A percentile compares a stretch with the other conserved stretches of the same genome.
phyloP scores from a whole-genome alignment of 2,797 vertebrate species.

The Alauda arvensis region DNA sequence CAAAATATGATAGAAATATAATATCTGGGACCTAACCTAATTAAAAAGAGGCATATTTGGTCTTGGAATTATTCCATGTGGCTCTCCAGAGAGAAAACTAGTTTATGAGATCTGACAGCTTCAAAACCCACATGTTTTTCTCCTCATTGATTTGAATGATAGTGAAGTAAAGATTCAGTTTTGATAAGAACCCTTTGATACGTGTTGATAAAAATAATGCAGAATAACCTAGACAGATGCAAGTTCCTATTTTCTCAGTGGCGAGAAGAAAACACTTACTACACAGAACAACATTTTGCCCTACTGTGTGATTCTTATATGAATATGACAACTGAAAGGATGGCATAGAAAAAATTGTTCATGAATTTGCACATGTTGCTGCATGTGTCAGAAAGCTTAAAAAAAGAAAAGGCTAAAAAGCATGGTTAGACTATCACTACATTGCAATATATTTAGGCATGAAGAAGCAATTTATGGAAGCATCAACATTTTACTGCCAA shows the following conservation, averaged over 20 bases:
- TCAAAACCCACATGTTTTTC: not conserved
- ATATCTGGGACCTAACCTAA: slow-evolving; percentile 5
- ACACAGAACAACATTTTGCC: not conserved
- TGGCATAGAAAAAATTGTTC: not conserved
- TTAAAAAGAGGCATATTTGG: slow-evolving; percentile 17
- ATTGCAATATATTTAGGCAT: not conserved
- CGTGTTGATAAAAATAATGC: slow-evolving; percentile 1
- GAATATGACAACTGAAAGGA: not conserved
- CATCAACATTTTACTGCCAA: not conserved
- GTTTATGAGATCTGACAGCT: slow-evolving; percentile 31
- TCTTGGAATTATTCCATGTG: slow-evolving; percentile 25
- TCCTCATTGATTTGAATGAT: not conserved
- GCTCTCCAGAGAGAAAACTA: not conserved
- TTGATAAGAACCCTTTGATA: not conserved
- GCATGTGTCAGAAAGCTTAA: not conserved
- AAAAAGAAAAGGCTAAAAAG: not conserved
- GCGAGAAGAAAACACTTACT: not conserved
- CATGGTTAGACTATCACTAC: not conserved
- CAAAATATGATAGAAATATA: slow-evolving; percentile 25
- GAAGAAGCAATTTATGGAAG: not conserved
- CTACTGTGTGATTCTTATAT: not conserved
- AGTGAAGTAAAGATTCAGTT: not conserved
- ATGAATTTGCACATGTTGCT: not conserved
- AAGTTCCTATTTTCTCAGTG: not conserved
- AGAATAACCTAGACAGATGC: not conserved